A percentile compares a stretch with the other conserved stretches of the same genome.
phyloP scores from a whole-genome alignment of 2,113 vertebrate species.

The Sinocyclocheilus anshuiensis region DNA sequence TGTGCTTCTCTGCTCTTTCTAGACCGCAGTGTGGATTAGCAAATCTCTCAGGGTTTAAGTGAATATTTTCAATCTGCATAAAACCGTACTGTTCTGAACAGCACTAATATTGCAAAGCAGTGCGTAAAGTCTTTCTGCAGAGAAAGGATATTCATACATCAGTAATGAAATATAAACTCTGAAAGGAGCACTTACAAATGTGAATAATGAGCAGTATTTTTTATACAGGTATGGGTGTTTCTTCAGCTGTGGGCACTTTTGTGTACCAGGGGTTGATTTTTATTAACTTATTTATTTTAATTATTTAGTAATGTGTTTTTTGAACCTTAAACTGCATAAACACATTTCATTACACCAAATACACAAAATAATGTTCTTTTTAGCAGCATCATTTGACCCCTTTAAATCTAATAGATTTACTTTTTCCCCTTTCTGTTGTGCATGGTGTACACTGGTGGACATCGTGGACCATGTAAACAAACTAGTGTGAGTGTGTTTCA shows the following conservation, averaged over 20 bases:
- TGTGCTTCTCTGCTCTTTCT: conserved; percentile 29
- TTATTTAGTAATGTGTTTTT: no score
- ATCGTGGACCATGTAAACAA: neutral
- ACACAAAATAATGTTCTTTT: no score
- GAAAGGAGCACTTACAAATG: neutral
- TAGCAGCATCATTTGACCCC: no score
- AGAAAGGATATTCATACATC: neutral
- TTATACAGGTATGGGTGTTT: neutral
- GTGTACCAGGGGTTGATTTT: neutral
- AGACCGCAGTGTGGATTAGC: conserved; percentile 21
- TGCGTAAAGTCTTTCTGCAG: conserved; percentile 7
- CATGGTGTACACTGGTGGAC: neutral
- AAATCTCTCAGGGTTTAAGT: conserved; percentile 30
- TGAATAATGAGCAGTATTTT: conserved; percentile 22
- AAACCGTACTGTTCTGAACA: conserved; percentile 3
- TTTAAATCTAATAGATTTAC: neutral
- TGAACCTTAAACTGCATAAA: no score
- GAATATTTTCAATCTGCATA: conserved; percentile 29
- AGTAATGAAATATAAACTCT: conserved; percentile 2
- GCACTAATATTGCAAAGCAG: neutral
- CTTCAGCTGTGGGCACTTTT: neutral
- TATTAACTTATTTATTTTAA: no score
- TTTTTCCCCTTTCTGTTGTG: neutral
- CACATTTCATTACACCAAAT: no score
- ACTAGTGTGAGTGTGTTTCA: neutral